Evolutionary conservation across 2,797 vertebrate species (phyloP).

Genomic region (Psittacula echo): DNA sequence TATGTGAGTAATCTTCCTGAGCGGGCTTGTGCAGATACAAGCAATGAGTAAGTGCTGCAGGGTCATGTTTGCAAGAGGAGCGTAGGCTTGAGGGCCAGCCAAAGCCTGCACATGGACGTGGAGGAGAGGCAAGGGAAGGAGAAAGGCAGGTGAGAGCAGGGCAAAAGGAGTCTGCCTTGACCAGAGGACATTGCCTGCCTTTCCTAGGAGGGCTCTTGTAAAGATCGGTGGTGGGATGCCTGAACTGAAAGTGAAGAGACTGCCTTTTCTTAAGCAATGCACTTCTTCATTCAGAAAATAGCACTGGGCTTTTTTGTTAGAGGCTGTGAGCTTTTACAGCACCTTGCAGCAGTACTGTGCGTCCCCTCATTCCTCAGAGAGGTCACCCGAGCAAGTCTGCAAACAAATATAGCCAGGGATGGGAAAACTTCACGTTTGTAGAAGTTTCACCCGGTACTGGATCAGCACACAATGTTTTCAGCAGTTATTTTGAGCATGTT

Average conservation of each 20-base stretch:
- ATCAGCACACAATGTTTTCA: background rate
- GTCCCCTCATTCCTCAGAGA: background rate
- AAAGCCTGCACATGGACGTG: background rate
- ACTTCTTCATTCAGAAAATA: background rate
- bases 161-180: background rate
- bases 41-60: background rate
- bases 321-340: background rate
- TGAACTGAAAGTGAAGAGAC: background rate
- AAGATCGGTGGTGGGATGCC: background rate
- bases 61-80: background rate
- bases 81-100: background rate
- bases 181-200: background rate
- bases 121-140: background rate
- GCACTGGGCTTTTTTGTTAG: background rate
- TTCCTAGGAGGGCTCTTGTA: background rate
- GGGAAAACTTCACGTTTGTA: background rate
- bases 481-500: background rate
- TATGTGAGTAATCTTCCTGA: background rate
- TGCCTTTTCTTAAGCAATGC: background rate
- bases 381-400: accelerated
- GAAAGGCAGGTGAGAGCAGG: background rate
- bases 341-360: background rate
- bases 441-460: background rate
- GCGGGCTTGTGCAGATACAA: background rate
- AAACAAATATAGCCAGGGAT: background rate